Base-by-base conservation (phyloP, 64 coral and sea anemone genomes). In the Montipora foliosa region DNA sequence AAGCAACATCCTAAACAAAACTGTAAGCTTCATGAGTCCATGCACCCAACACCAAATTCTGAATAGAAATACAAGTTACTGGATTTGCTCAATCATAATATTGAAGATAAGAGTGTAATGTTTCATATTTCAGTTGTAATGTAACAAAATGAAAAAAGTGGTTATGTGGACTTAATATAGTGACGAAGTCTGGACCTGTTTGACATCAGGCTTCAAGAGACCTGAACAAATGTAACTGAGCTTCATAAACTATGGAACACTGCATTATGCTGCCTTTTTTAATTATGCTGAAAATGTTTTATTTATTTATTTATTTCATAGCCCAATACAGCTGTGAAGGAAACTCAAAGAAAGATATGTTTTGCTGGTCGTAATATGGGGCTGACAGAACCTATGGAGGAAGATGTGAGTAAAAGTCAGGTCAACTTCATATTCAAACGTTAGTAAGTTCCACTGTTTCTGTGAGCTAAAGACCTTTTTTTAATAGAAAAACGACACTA, bases 401-500 rank as follows among this genome's bases (percentile, higher is more conserved):
- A 67, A 67, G 64, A 67, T 67, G 64, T 67, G 64, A 67, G 64
- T 67, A 67, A 67, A 67, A 67, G 64, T 67, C 64, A 67, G 64
- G 64, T 67, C 64, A 67, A 67, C 64, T 67, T 5, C 64, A 67
- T 67, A 67, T 67, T 67, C 64, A 67, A 67, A 12, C 4, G 64
- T 15, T 15, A 14, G 64, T 67, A 5, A 67, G 64, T 67, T 67
- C 64, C 17, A 67, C 64, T 67, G 64, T 67, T 67, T 67, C 6
- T 67, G 64, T 67, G 64, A 67, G 64, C 64, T 67, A 6, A 67
- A 67, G 64, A 67, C 64, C 64, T 55, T 67, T 67, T 19, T 67
- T 67, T 67, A 67, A 67, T 67, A 67, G 64, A 67, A 67, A 67
- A 67, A 67, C 64, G 64, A 67, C 64, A 67, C 64, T 67, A 67